These are phyloP conservation scores for Aramus guarauna DNA, from an alignment of 2,113 vertebrate genomes.

Conservation along the genomic window DNA sequence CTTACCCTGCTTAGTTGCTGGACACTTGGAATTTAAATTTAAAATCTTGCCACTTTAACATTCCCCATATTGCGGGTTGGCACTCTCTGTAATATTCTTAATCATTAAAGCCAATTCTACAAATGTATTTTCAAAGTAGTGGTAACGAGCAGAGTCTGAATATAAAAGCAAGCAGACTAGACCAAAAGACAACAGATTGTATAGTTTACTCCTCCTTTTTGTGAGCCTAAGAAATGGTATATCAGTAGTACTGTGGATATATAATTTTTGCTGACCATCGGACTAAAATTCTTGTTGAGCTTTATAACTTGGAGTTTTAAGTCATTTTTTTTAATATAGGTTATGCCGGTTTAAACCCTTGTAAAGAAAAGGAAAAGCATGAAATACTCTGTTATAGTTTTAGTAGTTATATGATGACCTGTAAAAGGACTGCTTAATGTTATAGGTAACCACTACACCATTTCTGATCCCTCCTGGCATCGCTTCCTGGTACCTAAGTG, in stretches of 20 bases:
- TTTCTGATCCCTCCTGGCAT: background rate
- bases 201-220: background rate
- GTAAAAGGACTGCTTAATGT: background rate
- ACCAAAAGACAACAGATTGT: background rate
- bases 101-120: background rate
- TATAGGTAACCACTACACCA: background rate
- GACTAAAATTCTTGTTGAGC: background rate
- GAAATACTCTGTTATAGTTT: background rate
- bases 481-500: fast-evolving
- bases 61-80: background rate
- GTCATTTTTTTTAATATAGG: background rate
- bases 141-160: background rate
- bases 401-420: background rate
- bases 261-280: background rate
- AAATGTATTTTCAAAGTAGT: background rate
- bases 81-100: background rate
- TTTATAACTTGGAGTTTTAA: background rate
- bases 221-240: background rate
- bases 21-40: conserved; percentile 13
- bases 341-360: background rate
- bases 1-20: background rate
- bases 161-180: background rate
- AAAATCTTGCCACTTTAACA: background rate
- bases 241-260: background rate
- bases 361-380: background rate